phyloP scores from a whole-genome alignment of 2,888 invertebrate species.

The Geotrupes spiniger region DNA sequence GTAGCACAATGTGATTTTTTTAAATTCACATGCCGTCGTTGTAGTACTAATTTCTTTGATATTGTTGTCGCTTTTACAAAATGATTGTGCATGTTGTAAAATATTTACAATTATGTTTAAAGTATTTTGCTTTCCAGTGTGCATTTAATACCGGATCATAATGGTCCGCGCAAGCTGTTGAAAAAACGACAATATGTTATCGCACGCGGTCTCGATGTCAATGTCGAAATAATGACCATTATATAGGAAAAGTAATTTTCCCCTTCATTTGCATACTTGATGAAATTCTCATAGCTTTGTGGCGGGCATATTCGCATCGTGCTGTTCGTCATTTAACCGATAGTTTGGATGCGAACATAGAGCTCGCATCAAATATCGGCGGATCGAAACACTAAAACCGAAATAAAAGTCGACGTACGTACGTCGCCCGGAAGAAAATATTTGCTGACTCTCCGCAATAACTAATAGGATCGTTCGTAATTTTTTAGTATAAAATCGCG shows the following conservation, averaged over 20 bases:
- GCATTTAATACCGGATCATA: slow-evolving; percentile 25
- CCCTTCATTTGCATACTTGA: slow-evolving; percentile 53
- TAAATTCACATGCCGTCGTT: too few relatives aligned
- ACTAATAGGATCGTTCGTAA: slow-evolving; percentile 4
- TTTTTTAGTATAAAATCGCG: slow-evolving; percentile 3
- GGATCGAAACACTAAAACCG: too few relatives aligned
- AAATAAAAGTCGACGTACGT: not conserved
- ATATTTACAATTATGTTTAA: too few relatives aligned
- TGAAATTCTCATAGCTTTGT: slow-evolving; percentile 50
- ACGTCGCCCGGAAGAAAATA: not conserved
- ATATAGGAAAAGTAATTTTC: slow-evolving; percentile 55
- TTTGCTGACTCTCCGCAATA: slow-evolving; percentile 4
- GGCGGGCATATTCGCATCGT: slow-evolving; percentile 20
- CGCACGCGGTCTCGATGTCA: slow-evolving; percentile 48
- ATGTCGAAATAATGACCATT: slow-evolving; percentile 54
- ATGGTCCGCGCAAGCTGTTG: slow-evolving; percentile 29
- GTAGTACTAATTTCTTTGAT: too few relatives aligned
- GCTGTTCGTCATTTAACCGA: slow-evolving; percentile 23
- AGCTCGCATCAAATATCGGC: not conserved
- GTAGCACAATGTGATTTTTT: too few relatives aligned
- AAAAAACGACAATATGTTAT: slow-evolving; percentile 51
- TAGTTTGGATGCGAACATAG: slow-evolving; percentile 15
- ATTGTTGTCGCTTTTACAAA: too few relatives aligned
- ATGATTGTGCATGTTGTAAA: too few relatives aligned
- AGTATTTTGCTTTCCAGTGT: slow-evolving; percentile 14